Evolutionary conservation across 2,888 invertebrate species (phyloP).

Genomic region (Malthinus seriepunctatus): DNA sequence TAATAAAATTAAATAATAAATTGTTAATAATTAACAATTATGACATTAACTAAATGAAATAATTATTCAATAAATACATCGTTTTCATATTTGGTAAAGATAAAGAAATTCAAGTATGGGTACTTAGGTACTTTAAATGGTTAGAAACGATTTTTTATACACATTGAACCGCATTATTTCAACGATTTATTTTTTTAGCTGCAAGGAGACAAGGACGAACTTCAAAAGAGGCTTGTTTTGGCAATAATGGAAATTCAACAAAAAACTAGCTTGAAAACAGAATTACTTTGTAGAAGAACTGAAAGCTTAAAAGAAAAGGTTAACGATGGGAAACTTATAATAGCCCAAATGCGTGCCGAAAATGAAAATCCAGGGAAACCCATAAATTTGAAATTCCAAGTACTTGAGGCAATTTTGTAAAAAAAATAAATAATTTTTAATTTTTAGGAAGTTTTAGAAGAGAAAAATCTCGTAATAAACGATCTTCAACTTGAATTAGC

Average conservation of each 20-base stretch:
- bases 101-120: too few relatives aligned
- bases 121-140: too few relatives aligned
- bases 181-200: conserved; percentile 49
- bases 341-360: conserved; percentile 61
- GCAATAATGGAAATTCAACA: conserved; percentile 88
- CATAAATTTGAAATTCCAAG: conserved; percentile 64
- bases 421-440: too few relatives aligned
- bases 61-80: too few relatives aligned
- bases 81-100: too few relatives aligned
- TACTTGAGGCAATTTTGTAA: conserved; percentile 36
- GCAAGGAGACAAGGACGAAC: conserved; percentile 74
- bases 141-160: too few relatives aligned
- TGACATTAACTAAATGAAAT: too few relatives aligned
- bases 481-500: conserved; percentile 83
- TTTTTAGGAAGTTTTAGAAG: conserved; percentile 66
- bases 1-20: too few relatives aligned
- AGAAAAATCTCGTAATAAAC: conserved; percentile 80
- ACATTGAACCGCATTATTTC: too few relatives aligned
- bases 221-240: conserved; percentile 78
- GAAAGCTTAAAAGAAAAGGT: conserved; percentile 65
- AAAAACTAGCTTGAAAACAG: conserved; percentile 79
- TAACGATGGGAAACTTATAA: conserved; percentile 71
- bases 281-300: conserved; percentile 77
- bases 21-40: too few relatives aligned
- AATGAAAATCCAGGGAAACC: conserved; percentile 57